A percentile compares a stretch with the other conserved stretches of the same genome.
Conservation (phyloP, 2,888 invertebrate genomes). For the Tromatobia lineatoria region DNA sequence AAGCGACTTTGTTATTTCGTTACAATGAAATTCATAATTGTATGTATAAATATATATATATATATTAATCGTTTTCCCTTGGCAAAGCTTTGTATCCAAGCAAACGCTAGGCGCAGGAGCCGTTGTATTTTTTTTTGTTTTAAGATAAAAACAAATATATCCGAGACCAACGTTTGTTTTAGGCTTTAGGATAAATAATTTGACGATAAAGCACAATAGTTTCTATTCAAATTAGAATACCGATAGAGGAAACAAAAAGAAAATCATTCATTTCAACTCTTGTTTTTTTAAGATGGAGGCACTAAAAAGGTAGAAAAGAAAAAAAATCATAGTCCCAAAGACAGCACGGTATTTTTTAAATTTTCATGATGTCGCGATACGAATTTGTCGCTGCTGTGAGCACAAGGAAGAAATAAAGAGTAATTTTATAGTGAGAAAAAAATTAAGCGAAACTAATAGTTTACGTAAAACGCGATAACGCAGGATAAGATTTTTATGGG, state of each 20-base stretch:
- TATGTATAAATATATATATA: slow-evolving; percentile 33
- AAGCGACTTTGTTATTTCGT: slow-evolving; percentile 46
- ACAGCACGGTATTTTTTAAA: slow-evolving; percentile 63
- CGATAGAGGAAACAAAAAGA: not conserved
- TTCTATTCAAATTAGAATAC: not conserved
- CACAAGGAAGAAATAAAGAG: slow-evolving; percentile 32
- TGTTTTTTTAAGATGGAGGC: slow-evolving; percentile 23
- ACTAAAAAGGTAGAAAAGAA: slow-evolving; percentile 20
- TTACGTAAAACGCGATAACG: slow-evolving; percentile 15
- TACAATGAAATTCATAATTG: slow-evolving; percentile 42
- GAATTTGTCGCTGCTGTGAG: slow-evolving; percentile 33
- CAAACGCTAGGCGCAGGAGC: not conserved
- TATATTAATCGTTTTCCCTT: slow-evolving; percentile 48
- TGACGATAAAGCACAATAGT: not conserved
- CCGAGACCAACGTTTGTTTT: not conserved
- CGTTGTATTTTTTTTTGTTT: slow-evolving; percentile 16
- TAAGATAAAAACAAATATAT: slow-evolving; percentile 10
- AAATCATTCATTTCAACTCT: slow-evolving; percentile 18
- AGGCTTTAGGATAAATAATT: not conserved
- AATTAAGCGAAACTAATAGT: slow-evolving; percentile 14
- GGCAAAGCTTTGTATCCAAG: slow-evolving; percentile 11
- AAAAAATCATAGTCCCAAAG: slow-evolving; percentile 22
- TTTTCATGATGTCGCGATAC: slow-evolving; percentile 45
- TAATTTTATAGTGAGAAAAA: slow-evolving; percentile 62
- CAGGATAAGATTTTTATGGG: slow-evolving; percentile 52